Evolutionary conservation across 2,888 invertebrate genomes (phyloP), one percentile per base, ranked within the genome.

Genomic region (Sphaerophoria taeniata): DNA sequence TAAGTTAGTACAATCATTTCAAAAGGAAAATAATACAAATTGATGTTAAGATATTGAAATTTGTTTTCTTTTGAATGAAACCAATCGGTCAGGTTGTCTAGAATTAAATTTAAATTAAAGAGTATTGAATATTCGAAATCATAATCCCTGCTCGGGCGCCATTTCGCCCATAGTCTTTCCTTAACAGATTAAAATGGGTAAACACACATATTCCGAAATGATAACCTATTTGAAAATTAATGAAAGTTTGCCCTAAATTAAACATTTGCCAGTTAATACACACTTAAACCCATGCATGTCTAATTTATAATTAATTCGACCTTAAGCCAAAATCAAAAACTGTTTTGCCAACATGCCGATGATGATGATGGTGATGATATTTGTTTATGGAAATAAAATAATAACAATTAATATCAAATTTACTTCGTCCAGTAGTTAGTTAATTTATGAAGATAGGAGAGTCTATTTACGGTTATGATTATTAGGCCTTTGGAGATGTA

Each of bases 331-430:
- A 70, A 65, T 75, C 71, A 33, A n/a, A 76, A 74, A 70, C 73
- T 60, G 11, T 65, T 31, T 11, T 39, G 24, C 56, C 11, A 12
- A 58, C 33, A 9, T 36, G 11, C 45, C 45, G n/a, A 11, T n/a
- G 16, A 12, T 24, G 24, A 24, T 24, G 24, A 24, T 24, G 24
- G 24, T 24, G 6, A 61, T 7, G 14, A 45, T 61, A 76, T 73
- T 72, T 76, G 72, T 73, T 63, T 85, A 73, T 85, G 85, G 72
- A 76, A 85, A 81, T 85, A 63, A 71, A 72, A 61, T 69, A 14
- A 58, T 65, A 53, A 53, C 51, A 72, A 75, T 67, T 69, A 65
- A 61, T 75, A 33, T 49, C 58, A 74, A 43, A 60, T 56, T 11
- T 45, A 47, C 63, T 56, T 12, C 63, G 16, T 16, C 11, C 0